These are phyloP conservation scores for Eucera pruinosa DNA, from an alignment of 2,888 invertebrate species.

Conservation along the genomic window DNA sequence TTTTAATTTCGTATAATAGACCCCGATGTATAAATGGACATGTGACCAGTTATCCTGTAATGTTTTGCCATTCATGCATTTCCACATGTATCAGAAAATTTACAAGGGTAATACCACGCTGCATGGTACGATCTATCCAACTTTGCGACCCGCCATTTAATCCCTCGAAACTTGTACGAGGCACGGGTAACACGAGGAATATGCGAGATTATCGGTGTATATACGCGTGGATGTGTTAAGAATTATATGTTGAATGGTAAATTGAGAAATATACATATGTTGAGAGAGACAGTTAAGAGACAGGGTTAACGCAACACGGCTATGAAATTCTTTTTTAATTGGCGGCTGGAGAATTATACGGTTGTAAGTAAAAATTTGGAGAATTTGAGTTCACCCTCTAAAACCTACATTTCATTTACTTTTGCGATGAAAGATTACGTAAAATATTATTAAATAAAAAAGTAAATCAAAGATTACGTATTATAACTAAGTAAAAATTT, in stretches of 20 bases:
- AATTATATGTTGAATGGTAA: background rate
- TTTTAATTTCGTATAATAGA: too few species aligned
- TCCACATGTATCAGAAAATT: slow-evolving; percentile 42
- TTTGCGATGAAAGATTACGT: too few species aligned
- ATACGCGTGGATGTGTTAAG: slow-evolving; percentile 10
- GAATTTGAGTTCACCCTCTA: too few species aligned
- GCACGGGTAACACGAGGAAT: slow-evolving; percentile 24
- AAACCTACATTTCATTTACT: too few species aligned
- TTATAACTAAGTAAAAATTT: too few species aligned
- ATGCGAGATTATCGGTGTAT: slow-evolving; percentile 23
- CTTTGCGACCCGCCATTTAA: slow-evolving; percentile 44
- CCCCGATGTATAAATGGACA: background rate
- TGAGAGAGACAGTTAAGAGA: too few species aligned
- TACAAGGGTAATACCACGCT: slow-evolving; percentile 37
- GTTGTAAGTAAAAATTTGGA: too few species aligned
- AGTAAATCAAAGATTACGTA: too few species aligned
- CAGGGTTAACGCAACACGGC: too few species aligned
- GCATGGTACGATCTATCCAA: slow-evolving; percentile 33
- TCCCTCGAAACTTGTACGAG: slow-evolving; percentile 37
- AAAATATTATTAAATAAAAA: too few species aligned
- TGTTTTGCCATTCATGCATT: slow-evolving; percentile 25
- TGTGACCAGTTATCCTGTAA: slow-evolving; percentile 1
- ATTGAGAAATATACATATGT: background rate
- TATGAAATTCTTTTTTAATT: background rate
- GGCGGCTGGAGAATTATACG: too few species aligned